These are phyloP conservation scores for Archivesica marissinica DNA, from an alignment of 1,140 invertebrate species.

Conservation along the genomic window DNA sequence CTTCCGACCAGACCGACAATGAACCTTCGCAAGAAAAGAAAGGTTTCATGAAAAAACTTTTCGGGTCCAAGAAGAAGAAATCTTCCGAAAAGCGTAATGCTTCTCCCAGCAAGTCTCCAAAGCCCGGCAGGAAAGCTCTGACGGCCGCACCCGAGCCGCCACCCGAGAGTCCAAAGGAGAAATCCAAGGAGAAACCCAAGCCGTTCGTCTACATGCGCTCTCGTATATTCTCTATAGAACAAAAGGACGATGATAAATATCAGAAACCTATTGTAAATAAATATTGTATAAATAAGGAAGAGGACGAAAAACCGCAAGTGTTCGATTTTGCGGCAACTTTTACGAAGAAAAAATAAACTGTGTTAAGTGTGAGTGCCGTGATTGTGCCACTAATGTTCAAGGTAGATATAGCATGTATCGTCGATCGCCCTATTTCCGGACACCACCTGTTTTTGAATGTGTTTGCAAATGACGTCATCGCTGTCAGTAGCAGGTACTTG, in stretches of 20 bases:
- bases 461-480: no score
- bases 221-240: slow-evolving; percentile 78
- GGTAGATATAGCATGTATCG: no score
- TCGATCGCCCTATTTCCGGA: no score
- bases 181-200: slow-evolving; percentile 69
- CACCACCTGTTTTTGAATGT: no score
- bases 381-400: no score
- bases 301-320: slow-evolving; percentile 47
- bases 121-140: slow-evolving; percentile 56
- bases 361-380: no score
- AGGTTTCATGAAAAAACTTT: slow-evolving; percentile 79
- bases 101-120: slow-evolving; percentile 55
- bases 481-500: no score
- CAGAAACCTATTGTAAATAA: slow-evolving; percentile 58
- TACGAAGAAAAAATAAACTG: slow-evolving; percentile 58
- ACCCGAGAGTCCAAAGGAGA: slow-evolving; percentile 63
- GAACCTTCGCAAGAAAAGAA: slow-evolving; percentile 60
- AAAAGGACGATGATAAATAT: slow-evolving; percentile 76
- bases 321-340: slow-evolving; percentile 59
- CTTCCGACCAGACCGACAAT: slow-evolving; percentile 60
- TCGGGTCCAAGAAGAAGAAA: slow-evolving; percentile 78
- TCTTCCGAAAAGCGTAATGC: slow-evolving; percentile 53
- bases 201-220: slow-evolving; percentile 80
- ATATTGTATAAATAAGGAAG: slow-evolving; percentile 47
- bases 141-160: slow-evolving; percentile 55